Base-by-base conservation (phyloP, 2,888 invertebrate genomes). In the Holacanthella duospinosa region DNA sequence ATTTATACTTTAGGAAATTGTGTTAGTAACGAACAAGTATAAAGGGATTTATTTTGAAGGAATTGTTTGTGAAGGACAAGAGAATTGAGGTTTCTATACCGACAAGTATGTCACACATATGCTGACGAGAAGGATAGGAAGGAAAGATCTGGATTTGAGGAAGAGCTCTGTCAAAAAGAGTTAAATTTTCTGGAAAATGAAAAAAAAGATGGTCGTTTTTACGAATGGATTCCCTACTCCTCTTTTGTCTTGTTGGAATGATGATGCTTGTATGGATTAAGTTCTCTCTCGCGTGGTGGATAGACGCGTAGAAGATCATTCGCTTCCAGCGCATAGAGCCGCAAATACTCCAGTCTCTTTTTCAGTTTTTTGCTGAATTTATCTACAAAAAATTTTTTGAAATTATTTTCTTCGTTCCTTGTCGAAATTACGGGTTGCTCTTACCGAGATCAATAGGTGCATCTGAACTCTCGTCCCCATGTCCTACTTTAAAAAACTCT, bases 321-420 rank as follows among this genome's bases (percentile, higher is more conserved):
- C 1, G 61, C 65, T 63, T 71, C 71, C 60, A 69, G 67, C 2
- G 68, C 66, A 54, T 65, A 67, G 19, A 69, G 54, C 61, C 66
- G 68, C 16, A 64, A 61, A 59, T 67, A 68, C 43, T 69, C 69
- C 25, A 71, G 60, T 9, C 66, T 26, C 29, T 55, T 62, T 16
- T 55, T 55, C 48, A 65, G 19, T n/a, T 56, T 60, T 27, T 61
- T 62, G 6, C 59, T 61, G 29, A 67, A 65, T 29, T 63, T 63
- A 55, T 65, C 67, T 67, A 29, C 1, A 61, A 64, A 44, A 53
- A 56, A 44, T 29, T 16, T 43, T 25, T 4, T 36, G 9, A 36
- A 25, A 59, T 24, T 43, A 48, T 26, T n/a, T 24, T n/a, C 26
- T 59, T 43, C 43, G 43, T 59, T 4, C 24, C 6, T 59, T n/a